Percentiles rank a stretch among this genome's conserved stretches.
These are phyloP conservation scores for Tyria jacobaeae DNA, from an alignment of 2,888 invertebrate genomes.

Conservation along the genomic window DNA sequence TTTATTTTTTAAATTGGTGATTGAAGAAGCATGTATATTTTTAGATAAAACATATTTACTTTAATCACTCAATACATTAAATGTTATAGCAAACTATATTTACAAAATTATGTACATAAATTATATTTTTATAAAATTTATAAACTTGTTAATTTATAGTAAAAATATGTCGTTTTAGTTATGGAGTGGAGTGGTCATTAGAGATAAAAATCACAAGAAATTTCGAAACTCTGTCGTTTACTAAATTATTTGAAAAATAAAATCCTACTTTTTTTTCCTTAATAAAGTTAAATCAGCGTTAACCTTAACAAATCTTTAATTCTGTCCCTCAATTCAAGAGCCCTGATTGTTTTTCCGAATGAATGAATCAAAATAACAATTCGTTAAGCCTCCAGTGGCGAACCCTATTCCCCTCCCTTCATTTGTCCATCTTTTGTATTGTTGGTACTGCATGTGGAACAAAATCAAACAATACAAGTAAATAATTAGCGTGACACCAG, in stretches of 20 bases:
- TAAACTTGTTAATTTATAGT: no score
- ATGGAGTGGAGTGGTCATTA: no score
- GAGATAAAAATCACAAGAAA: not conserved
- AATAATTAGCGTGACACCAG: conserved; percentile 16
- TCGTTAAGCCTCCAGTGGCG: conserved; percentile 71
- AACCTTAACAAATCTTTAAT: conserved; percentile 77
- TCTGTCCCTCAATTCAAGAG: conserved; percentile 74
- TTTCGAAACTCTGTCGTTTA: not conserved
- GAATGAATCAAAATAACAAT: conserved; percentile 84
- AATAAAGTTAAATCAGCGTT: conserved; percentile 63
- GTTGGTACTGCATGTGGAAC: conserved; percentile 36
- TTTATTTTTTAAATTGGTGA: no score
- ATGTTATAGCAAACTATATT: no score
- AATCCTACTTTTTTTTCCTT: conserved; percentile 41
- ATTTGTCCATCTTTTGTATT: conserved; percentile 49
- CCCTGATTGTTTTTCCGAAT: conserved; percentile 83
- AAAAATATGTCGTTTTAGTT: no score
- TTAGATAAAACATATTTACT: no score
- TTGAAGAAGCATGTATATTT: no score
- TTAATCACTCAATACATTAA: no score
- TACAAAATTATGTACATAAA: no score
- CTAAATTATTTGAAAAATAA: conserved; percentile 24
- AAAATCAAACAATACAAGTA: conserved; percentile 42
- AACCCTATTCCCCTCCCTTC: conserved; percentile 61
- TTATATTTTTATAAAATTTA: no score